phyloP scores from a whole-genome alignment of 2,888 invertebrate genomes.

The Lordiphosa fenestrarum region DNA sequence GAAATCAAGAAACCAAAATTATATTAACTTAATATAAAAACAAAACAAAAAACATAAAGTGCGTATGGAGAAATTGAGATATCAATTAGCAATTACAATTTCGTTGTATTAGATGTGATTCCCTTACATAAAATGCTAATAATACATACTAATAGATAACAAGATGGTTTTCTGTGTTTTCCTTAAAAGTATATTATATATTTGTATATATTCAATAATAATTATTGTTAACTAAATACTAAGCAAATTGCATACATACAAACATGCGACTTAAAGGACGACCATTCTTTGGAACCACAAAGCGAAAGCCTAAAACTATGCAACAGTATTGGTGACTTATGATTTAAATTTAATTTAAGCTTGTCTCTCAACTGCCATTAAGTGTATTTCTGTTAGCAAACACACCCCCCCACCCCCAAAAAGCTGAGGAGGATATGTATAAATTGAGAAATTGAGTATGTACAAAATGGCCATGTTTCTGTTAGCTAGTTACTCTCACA shows the following conservation, averaged over 20 bases:
- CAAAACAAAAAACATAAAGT: constrained; percentile 30
- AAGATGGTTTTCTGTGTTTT: constrained; percentile 70
- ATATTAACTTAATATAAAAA: constrained; percentile 23
- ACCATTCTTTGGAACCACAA: constrained; percentile 41
- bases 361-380: constrained; percentile 45
- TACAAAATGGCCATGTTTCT: constrained; percentile 50
- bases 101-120: constrained; percentile 67
- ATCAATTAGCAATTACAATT: constrained; percentile 45
- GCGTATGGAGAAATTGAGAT: constrained; percentile 43
- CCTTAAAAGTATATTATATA: constrained; percentile 57
- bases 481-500: constrained; percentile 55
- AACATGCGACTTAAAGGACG: constrained; percentile 10
- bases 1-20: constrained; percentile 34
- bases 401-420: no score
- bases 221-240: constrained; percentile 72
- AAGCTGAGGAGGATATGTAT: constrained; percentile 17
- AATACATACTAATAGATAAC: constrained; percentile 31
- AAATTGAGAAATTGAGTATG: constrained; percentile 25
- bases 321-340: constrained; percentile 11
- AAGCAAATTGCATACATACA: constrained; percentile 35
- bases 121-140: constrained; percentile 28
- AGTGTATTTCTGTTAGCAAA: constrained; percentile 29
- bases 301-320: constrained; percentile 14
- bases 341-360: constrained; percentile 36
- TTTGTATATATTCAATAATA: constrained; percentile 29